Conservation (phyloP, 2,113 vertebrate species). For the Empidonax alnorum region DNA sequence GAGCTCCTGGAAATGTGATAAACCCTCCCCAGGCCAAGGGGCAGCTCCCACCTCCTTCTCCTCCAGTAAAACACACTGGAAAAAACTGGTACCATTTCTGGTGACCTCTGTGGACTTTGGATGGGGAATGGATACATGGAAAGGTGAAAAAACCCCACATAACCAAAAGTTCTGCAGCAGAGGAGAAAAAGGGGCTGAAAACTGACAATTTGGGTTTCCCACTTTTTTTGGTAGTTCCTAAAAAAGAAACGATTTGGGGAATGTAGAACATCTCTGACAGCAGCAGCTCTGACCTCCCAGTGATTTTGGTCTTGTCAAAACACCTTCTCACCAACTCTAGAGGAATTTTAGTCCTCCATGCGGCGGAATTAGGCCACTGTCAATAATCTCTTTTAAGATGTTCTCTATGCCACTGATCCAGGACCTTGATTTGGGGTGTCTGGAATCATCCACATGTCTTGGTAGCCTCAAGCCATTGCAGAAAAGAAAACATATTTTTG, state of each 20-base stretch:
- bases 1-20: background rate
- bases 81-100: background rate
- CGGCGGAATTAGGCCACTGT: background rate
- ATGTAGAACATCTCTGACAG: background rate
- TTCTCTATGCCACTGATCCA: background rate
- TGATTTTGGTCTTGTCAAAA: background rate
- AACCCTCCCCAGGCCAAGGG: fast-evolving
- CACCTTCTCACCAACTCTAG: background rate
- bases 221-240: fast-evolving
- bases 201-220: background rate
- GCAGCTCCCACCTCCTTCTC: background rate
- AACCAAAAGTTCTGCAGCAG: background rate
- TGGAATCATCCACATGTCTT: background rate
- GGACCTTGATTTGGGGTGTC: background rate
- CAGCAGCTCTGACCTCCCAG: background rate
- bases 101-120: background rate
- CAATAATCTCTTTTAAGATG: background rate
- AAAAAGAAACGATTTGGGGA: background rate
- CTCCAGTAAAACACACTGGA: background rate
- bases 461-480: background rate
- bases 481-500: background rate
- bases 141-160: background rate
- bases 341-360: background rate
- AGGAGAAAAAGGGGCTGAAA: background rate
- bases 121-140: background rate